These are phyloP conservation scores for Neuroterus valhalla DNA, from an alignment of 1,140 invertebrate genomes.

Conservation along the genomic window DNA sequence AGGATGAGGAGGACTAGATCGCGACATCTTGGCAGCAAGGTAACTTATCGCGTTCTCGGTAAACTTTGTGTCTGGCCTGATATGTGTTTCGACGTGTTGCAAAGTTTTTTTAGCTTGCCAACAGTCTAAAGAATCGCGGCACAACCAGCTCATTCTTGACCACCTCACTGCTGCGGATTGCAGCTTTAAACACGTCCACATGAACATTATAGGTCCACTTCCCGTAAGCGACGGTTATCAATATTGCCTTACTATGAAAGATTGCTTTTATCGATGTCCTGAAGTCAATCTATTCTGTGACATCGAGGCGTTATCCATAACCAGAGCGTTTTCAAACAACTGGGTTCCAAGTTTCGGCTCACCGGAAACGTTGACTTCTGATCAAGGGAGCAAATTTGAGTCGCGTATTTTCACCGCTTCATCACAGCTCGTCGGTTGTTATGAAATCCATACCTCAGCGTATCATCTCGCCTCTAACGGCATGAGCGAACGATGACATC, in stretches of 20 bases:
- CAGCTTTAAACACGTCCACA: no score
- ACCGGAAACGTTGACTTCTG: constrained; percentile 55
- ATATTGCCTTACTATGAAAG: no score
- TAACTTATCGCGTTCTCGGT: no score
- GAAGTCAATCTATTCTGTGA: constrained; percentile 64
- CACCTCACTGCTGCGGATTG: no score
- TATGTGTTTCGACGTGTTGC: no score
- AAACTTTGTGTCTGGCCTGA: no score
- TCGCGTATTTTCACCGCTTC: constrained; percentile 50
- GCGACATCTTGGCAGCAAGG: no score
- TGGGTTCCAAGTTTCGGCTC: constrained; percentile 55
- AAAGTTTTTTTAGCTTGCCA: no score
- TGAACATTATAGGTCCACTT: no score
- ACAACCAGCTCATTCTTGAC: no score
- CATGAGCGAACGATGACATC: constrained; percentile 57
- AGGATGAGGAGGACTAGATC: no score
- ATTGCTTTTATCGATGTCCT: constrained; percentile 69
- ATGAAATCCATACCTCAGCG: background rate
- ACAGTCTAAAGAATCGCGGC: no score
- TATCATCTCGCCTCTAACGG: constrained; percentile 53
- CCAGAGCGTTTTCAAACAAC: constrained; percentile 53
- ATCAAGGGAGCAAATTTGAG: constrained; percentile 62
- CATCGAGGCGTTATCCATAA: constrained; percentile 61
- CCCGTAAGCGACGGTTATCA: constrained; percentile 36
- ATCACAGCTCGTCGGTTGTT: background rate